phyloP scores from a whole-genome alignment of 2,888 invertebrate species.

The Drosophila formosana region DNA sequence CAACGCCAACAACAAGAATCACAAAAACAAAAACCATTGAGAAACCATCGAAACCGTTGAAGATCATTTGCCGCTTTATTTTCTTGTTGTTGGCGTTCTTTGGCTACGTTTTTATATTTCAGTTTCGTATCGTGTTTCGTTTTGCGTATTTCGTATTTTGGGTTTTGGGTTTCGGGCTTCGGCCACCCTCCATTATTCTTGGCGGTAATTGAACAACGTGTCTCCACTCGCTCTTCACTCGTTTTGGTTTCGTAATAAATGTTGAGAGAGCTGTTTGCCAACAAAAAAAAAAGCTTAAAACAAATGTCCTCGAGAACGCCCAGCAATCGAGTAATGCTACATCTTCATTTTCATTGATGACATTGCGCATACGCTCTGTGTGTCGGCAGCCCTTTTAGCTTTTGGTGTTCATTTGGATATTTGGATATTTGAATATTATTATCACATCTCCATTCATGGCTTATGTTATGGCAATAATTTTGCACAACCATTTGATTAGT shows the following conservation, averaged over 20 bases:
- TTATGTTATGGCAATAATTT: constrained; percentile 38
- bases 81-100: constrained; percentile 21
- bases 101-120: constrained; percentile 53
- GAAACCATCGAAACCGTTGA: constrained; percentile 63
- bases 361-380: constrained; percentile 56
- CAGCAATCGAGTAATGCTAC: constrained; percentile 50
- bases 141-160: constrained; percentile 19
- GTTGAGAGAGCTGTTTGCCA: constrained; percentile 58
- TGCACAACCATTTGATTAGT: constrained; percentile 51
- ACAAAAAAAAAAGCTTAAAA: constrained; percentile 60
- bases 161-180: constrained; percentile 29
- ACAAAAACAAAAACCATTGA: constrained; percentile 49
- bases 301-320: constrained; percentile 56
- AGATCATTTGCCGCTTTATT: constrained; percentile 62
- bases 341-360: constrained; percentile 67
- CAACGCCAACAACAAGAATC: constrained; percentile 42
- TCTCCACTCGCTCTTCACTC: constrained; percentile 39
- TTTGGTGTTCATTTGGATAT: constrained; percentile 27
- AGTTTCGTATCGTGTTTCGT: constrained; percentile 51
- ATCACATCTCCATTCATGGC: constrained; percentile 19
- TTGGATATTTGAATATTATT: constrained; percentile 57
- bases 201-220: constrained; percentile 80
- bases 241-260: constrained; percentile 62
- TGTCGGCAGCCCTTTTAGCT: constrained; percentile 23
- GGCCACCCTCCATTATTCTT: constrained; percentile 71